Evolutionary conservation across 2,888 invertebrate genomes (phyloP).

Genomic region (Embidobia sp.): DNA sequence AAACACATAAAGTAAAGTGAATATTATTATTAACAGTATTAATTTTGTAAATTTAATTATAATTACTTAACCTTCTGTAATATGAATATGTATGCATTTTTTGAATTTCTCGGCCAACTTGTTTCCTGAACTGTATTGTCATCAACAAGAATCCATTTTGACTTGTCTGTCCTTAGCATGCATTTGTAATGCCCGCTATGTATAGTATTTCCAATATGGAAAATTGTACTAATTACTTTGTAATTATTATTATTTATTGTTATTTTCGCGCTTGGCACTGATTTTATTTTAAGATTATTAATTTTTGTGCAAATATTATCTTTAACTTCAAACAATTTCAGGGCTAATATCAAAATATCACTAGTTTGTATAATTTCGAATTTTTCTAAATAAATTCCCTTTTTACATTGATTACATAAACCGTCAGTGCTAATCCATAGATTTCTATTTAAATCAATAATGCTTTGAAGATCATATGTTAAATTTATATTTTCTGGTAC

Average conservation of each 20-base stretch:
- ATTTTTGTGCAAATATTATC: slow-evolving; percentile 1
- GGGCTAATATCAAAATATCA: slow-evolving; percentile 1
- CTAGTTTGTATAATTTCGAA: not conserved
- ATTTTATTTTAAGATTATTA: slow-evolving; percentile 1
- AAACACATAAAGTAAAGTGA: too few species aligned
- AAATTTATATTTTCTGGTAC: not conserved
- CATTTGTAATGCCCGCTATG: not conserved
- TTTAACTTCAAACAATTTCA: slow-evolving; percentile 8
- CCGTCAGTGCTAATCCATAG: not conserved
- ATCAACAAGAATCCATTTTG: not conserved
- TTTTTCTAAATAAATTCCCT: too few species aligned
- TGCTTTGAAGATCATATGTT: slow-evolving; percentile 7
- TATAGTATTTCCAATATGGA: not conserved
- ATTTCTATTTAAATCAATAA: not conserved
- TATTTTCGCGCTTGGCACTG: not conserved
- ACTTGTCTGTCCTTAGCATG: not conserved
- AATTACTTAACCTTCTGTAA: not conserved
- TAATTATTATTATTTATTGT: slow-evolving; percentile 1
- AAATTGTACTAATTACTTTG: not conserved
- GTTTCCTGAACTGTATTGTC: not conserved
- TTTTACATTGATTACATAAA: too few species aligned
- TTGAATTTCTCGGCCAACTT: not conserved
- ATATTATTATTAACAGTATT: too few species aligned
- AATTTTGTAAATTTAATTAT: too few species aligned
- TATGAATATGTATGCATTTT: slow-evolving; percentile 3